These are phyloP conservation scores for Orthonychiurus folsomi DNA, from an alignment of 2,888 invertebrate species.

Conservation along the genomic window DNA sequence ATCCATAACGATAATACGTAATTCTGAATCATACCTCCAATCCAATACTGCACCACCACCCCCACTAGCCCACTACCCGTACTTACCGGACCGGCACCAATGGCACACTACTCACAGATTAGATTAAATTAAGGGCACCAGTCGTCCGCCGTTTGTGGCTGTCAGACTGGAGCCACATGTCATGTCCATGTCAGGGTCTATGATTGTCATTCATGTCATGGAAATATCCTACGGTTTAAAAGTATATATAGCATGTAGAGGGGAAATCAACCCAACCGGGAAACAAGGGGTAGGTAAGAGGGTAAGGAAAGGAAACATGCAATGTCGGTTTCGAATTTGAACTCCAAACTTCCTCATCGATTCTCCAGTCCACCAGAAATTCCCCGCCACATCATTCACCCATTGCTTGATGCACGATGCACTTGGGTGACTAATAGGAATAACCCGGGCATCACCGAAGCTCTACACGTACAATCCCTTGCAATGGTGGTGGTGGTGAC, in stretches of 20 bases:
- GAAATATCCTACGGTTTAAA: too few relatives aligned
- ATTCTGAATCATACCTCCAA: neutral
- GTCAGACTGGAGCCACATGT: neutral
- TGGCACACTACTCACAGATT: neutral
- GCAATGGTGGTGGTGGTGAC: too few relatives aligned
- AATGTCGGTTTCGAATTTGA: neutral
- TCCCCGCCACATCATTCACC: neutral
- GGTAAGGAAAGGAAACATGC: neutral
- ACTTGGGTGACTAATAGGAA: neutral
- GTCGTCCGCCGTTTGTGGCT: too few relatives aligned
- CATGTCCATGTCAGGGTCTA: neutral
- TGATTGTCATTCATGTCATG: constrained; percentile 1
- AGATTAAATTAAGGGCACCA: neutral
- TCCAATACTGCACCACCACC: neutral
- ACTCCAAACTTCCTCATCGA: neutral
- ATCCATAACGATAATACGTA: neutral
- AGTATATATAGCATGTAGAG: too few relatives aligned
- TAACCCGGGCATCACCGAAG: neutral
- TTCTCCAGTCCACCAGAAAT: neutral
- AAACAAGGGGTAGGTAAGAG: neutral
- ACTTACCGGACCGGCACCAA: neutral
- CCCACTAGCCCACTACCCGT: neutral
- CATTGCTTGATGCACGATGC: neutral
- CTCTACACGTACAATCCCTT: too few relatives aligned
- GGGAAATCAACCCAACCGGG: neutral